phyloP scores from a whole-genome alignment of 2,113 vertebrate species.

The Scolopax mira region DNA sequence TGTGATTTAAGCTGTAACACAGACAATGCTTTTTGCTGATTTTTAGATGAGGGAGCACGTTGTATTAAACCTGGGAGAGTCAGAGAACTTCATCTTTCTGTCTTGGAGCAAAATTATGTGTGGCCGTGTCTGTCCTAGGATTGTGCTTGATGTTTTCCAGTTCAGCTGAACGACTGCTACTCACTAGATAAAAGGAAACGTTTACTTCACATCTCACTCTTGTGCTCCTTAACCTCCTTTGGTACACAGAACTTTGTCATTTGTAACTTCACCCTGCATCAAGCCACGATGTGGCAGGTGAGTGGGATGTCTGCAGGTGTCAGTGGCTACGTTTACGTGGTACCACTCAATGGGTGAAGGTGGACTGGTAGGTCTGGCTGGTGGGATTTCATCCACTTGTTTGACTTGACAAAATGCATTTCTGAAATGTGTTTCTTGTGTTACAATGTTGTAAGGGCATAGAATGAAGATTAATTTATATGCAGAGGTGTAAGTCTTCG shows the following conservation, averaged over 20 bases:
- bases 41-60: neutral
- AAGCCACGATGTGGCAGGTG: neutral
- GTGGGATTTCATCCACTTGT: neutral
- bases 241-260: neutral
- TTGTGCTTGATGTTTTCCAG: neutral
- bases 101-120: neutral
- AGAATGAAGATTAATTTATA: neutral
- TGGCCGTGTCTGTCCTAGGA: neutral
- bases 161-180: neutral
- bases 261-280: fast-evolving
- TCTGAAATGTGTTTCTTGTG: neutral
- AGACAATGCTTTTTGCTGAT: neutral
- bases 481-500: neutral
- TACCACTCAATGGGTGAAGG: neutral
- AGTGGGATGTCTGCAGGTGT: neutral
- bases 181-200: neutral
- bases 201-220: neutral
- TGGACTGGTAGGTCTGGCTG: neutral
- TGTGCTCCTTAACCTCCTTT: neutral
- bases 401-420: neutral
- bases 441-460: neutral
- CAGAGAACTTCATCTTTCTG: neutral
- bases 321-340: fast-evolving
- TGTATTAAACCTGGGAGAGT: neutral
- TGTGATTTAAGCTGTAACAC: neutral